Base-by-base conservation (phyloP, 2,113 vertebrate species). In the Trogon melanurus region DNA sequence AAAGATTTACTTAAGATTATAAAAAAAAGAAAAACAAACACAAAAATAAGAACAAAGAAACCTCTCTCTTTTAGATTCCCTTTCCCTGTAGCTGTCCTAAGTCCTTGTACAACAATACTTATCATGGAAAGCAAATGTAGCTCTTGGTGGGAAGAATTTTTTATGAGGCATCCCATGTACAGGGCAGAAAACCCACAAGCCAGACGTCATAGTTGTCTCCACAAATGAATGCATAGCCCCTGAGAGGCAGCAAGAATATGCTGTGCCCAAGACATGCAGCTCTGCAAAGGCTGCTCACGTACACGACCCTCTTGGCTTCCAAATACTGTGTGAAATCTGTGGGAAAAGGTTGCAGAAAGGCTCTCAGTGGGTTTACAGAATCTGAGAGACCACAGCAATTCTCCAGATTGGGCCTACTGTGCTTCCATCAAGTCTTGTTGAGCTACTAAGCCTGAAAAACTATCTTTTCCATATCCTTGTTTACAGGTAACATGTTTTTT, bases 221-320 rank as follows among this genome's bases (percentile, higher is more conserved):
- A 20, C 17, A 61, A 76, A 50, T 12, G 60, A 85, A 76, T 44
- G 20, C 3, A 5, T 8, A 57, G 27, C 62, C 58, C 41, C 45
- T 56, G 57, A 14, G 21, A 3, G 17, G 25, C 17, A 60, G n/a
- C 29, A 65, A 48, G 60, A 25, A 11, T 6, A 13, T 44, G 16
- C 32, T 26, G 14, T 21, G 13, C 10, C 44, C 19, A 41, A 11
- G 34, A 13, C 34, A 16, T 4, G 3, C 20, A 20, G 29, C 25
- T 73, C 44, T 53, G 38, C 1, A 2, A 62, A 50, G 27, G 20
- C 45, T 65, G 25, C 62, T 89, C 41, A 36, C 17, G 38, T 60
- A 30, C 3, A 0, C 1, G 1, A 20, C 20, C 29, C 73, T 78
- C 26, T 83, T 1, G 2, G 20, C 18, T 45, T 34, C 10, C 34